Evolutionary conservation across 2,888 invertebrate genomes (phyloP).

Genomic region (Polyommatus icarus): DNA sequence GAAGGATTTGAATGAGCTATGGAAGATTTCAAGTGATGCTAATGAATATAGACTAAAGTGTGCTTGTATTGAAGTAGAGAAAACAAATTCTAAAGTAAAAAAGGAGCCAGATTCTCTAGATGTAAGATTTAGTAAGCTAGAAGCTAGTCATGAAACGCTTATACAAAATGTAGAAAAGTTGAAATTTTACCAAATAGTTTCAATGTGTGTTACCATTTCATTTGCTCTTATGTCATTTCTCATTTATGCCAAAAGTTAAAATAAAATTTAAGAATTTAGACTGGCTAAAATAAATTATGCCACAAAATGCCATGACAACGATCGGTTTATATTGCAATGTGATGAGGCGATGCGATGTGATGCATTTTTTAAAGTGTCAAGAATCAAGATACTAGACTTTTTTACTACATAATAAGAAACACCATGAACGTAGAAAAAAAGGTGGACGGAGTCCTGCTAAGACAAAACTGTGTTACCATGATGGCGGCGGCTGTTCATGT

Average conservation of each 20-base stretch:
- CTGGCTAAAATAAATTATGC: no score
- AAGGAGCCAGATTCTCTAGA: conserved; percentile 35
- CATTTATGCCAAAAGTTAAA: not conserved
- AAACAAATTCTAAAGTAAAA: not conserved
- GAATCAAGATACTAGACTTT: no score
- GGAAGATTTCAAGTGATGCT: conserved; percentile 79
- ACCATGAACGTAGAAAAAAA: no score
- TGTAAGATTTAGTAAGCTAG: conserved; percentile 35
- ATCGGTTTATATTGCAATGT: no score
- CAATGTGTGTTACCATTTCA: conserved; percentile 2
- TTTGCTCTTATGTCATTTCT: not conserved
- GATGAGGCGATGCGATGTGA: no score
- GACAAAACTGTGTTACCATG: no score
- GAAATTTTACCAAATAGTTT: conserved; percentile 35
- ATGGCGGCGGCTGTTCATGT: no score
- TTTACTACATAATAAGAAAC: no score
- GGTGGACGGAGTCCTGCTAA: no score
- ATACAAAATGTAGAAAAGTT: conserved; percentile 34
- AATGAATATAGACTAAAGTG: conserved; percentile 82
- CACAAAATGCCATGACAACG: no score
- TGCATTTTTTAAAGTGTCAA: no score
- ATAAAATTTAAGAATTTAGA: not conserved
- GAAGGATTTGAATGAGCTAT: conserved; percentile 82
- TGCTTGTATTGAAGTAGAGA: conserved; percentile 30
- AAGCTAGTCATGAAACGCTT: conserved; percentile 36